Conservation (phyloP, 1,140 invertebrate genomes). For the Ceratina australensis region DNA sequence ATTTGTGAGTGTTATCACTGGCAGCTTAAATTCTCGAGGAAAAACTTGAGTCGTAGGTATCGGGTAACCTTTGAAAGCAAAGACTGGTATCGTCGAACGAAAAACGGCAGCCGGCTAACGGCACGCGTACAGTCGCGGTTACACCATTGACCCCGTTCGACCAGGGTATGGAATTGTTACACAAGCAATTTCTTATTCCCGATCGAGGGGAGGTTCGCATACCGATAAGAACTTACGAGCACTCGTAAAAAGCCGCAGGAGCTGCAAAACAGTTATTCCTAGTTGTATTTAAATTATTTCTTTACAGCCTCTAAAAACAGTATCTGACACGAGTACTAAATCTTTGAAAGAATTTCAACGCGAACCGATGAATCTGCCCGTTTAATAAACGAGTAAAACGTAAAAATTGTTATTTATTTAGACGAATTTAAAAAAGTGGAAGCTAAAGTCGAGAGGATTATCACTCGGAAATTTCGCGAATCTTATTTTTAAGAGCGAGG, state of each 20-base stretch:
- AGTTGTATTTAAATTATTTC: conserved; percentile 41
- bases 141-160: conserved; percentile 63
- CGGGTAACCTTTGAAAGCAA: conserved; percentile 34
- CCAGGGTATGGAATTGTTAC: conserved; percentile 58
- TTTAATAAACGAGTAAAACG: too few relatives aligned
- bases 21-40: too few relatives aligned
- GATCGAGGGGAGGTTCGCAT: conserved; percentile 48
- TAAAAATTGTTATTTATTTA: too few relatives aligned
- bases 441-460: too few relatives aligned
- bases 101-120: conserved; percentile 55
- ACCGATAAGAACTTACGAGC: conserved; percentile 32
- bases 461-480: not conserved
- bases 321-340: too few relatives aligned
- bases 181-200: conserved; percentile 47
- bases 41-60: conserved; percentile 35
- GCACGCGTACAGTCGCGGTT: conserved; percentile 55
- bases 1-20: too few relatives aligned
- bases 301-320: conserved; percentile 5
- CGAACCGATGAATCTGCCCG: too few relatives aligned
- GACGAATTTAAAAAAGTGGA: too few relatives aligned
- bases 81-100: conserved; percentile 54
- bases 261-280: conserved; percentile 55
- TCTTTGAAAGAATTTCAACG: too few relatives aligned
- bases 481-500: too few relatives aligned
- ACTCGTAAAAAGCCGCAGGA: conserved; percentile 26